Evolutionary conservation across 1,140 invertebrate species (phyloP).

Genomic region (Panonychus citri): DNA sequence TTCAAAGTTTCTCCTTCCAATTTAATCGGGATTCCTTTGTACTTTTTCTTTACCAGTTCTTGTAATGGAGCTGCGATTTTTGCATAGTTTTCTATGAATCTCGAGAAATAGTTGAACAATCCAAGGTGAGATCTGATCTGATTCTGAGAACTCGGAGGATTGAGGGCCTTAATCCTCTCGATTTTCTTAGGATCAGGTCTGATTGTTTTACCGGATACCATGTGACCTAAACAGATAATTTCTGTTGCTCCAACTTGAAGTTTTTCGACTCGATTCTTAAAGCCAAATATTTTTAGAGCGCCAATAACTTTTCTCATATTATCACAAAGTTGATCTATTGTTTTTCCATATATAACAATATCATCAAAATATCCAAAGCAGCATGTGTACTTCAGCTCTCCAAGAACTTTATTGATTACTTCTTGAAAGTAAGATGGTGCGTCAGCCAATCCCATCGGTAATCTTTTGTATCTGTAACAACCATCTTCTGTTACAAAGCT

Average conservation of each 20-base stretch:
- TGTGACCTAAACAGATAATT: conserved; percentile 20
- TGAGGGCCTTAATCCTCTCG: background rate
- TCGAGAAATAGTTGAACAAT: background rate
- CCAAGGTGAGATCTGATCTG: background rate
- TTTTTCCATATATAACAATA: conserved; percentile 15
- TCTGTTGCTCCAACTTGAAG: background rate
- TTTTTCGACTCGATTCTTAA: too few relatives aligned
- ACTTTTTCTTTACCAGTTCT: background rate
- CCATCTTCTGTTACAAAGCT: conserved; percentile 4
- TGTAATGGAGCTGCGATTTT: background rate
- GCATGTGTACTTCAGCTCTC: background rate
- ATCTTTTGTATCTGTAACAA: conserved; percentile 10
- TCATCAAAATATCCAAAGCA: conserved; percentile 20
- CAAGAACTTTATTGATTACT: conserved; percentile 12
- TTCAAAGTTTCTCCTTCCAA: background rate
- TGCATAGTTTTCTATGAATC: background rate
- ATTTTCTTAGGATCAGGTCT: conserved; percentile 14
- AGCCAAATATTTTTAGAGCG: too few relatives aligned
- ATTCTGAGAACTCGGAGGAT: background rate
- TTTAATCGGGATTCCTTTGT: background rate
- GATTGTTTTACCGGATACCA: conserved; percentile 8
- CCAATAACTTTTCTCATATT: too few relatives aligned
- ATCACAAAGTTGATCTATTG: too few relatives aligned
- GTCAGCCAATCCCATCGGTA: conserved; percentile 25
- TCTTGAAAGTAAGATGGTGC: conserved; percentile 22